Evolutionary conservation across 1,140 invertebrate species (phyloP).

Genomic region (Rhagoletis zephyria): DNA sequence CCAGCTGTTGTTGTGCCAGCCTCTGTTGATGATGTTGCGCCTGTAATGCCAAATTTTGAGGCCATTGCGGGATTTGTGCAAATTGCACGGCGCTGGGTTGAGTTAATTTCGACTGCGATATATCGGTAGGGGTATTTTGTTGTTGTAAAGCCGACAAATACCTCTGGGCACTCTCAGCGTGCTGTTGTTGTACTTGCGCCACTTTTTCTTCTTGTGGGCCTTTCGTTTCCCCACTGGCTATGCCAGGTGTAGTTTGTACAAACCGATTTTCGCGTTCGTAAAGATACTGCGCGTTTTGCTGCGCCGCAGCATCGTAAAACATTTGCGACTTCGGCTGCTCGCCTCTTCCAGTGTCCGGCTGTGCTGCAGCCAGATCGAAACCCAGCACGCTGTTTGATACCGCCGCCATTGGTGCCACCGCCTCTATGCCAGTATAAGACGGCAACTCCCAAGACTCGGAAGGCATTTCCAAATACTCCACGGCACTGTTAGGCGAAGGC

Average conservation of each 20-base stretch:
- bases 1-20: neutral
- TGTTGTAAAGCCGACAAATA: neutral
- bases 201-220: too few relatives aligned
- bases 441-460: conserved; percentile 36
- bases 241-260: too few relatives aligned
- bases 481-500: neutral
- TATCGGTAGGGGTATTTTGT: neutral
- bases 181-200: neutral
- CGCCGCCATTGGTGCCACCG: neutral
- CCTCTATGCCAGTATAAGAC: neutral
- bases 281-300: too few relatives aligned
- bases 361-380: too few relatives aligned
- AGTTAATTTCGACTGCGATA: neutral
- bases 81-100: neutral
- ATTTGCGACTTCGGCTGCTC: too few relatives aligned
- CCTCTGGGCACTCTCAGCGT: neutral
- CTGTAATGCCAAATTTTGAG: neutral
- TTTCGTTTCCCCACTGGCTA: too few relatives aligned
- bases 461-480: conserved; percentile 16
- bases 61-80: neutral
- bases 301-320: too few relatives aligned
- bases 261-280: too few relatives aligned
- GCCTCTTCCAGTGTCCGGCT: too few relatives aligned
- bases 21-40: neutral
- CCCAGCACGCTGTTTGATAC: neutral